Conservation (phyloP, 2,797 vertebrate species). For the Coregonus suidteri region DNA sequence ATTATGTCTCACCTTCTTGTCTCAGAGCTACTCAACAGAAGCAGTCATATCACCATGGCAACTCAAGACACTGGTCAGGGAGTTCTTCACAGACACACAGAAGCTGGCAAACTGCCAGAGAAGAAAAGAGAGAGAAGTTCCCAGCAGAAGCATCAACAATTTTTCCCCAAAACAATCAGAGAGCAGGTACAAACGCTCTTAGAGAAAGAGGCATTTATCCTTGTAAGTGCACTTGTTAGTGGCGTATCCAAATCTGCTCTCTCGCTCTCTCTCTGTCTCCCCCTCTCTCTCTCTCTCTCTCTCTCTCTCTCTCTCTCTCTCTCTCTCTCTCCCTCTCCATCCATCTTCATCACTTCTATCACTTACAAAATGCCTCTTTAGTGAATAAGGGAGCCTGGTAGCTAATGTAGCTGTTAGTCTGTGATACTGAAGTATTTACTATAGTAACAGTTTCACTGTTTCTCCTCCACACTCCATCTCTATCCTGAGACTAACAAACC, state of each 20-base stretch:
- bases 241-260: neutral
- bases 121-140: neutral
- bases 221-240: neutral
- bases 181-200: neutral
- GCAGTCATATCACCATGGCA: slow-evolving; percentile 10
- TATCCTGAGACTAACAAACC: neutral
- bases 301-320: no score
- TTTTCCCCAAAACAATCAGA: neutral
- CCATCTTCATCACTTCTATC: neutral
- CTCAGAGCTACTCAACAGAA: neutral
- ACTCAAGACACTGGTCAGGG: slow-evolving; percentile 1
- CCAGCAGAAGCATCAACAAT: neutral
- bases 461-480: neutral
- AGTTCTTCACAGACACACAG: neutral
- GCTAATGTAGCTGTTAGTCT: neutral
- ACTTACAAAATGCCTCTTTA: neutral
- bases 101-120: neutral
- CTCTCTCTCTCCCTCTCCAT: neutral
- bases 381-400: neutral
- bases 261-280: no score
- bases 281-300: no score
- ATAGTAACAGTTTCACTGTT: neutral
- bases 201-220: neutral
- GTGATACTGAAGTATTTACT: neutral
- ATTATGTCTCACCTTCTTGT: neutral